Conservation (phyloP, 1,140 invertebrate species). For the Aradophagus sp. region DNA sequence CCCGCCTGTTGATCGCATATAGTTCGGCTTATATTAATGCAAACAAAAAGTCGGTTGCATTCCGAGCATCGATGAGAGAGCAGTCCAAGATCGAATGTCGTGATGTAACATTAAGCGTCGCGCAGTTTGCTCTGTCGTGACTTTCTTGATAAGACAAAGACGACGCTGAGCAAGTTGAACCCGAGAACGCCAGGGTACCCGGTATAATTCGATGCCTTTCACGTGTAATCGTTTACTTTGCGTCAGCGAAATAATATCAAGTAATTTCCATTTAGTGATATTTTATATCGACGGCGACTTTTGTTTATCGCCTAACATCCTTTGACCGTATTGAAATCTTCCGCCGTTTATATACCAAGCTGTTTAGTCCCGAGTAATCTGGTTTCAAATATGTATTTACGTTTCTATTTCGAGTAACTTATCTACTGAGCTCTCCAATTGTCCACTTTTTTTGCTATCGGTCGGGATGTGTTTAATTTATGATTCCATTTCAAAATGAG, state of each 20-base stretch:
- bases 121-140: slow-evolving; percentile 38
- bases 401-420: too few relatives aligned
- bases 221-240: slow-evolving; percentile 33
- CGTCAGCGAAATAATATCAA: slow-evolving; percentile 41
- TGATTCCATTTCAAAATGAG: too few relatives aligned
- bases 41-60: slow-evolving; percentile 44
- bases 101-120: slow-evolving; percentile 49
- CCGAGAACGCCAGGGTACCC: too few relatives aligned
- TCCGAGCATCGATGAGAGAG: slow-evolving; percentile 47
- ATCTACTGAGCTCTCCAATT: too few relatives aligned
- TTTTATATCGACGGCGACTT: slow-evolving; percentile 25
- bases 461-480: too few relatives aligned
- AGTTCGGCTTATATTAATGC: slow-evolving; percentile 9
- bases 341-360: slow-evolving; percentile 2
- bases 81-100: slow-evolving; percentile 31
- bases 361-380: too few relatives aligned
- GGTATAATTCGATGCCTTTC: slow-evolving; percentile 23
- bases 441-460: too few relatives aligned
- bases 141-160: slow-evolving; percentile 41
- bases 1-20: background rate
- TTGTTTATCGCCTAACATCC: slow-evolving; percentile 8
- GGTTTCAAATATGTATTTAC: too few relatives aligned
- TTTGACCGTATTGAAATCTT: too few relatives aligned
- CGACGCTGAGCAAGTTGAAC: slow-evolving; percentile 48
- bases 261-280: slow-evolving; percentile 27